Evolutionary conservation across 2,888 invertebrate genomes (phyloP).

Genomic region (Volucella bombylans): DNA sequence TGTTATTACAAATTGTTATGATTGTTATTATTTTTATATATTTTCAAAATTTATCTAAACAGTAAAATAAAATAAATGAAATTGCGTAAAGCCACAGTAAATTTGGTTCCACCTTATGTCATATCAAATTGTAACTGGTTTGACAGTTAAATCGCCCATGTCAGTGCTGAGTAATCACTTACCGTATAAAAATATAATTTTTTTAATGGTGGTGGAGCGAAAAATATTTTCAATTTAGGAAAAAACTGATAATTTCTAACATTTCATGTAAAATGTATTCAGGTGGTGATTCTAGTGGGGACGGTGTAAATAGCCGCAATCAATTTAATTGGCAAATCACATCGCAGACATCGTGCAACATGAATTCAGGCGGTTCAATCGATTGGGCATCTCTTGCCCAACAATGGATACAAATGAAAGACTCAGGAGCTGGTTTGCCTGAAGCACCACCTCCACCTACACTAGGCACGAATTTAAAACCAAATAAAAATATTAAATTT

Average conservation of each 20-base stretch:
- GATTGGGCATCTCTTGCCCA: constrained; percentile 98
- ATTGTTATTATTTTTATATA: too few species aligned
- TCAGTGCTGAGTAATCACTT: background rate
- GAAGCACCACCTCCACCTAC: constrained; percentile 85
- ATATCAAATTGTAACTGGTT: background rate
- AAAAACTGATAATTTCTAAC: background rate
- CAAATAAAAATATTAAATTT: constrained; percentile 78
- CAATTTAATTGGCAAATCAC: constrained; percentile 87
- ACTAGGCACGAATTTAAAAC: constrained; percentile 75
- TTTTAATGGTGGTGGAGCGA: constrained; percentile 52
- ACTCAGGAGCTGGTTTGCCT: constrained; percentile 84
- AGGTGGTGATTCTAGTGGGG: constrained; percentile 79
- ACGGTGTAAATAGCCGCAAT: constrained; percentile 82
- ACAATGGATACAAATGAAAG: constrained; percentile 98
- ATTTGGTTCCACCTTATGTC: background rate
- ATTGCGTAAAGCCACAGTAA: too few species aligned
- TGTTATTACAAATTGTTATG: too few species aligned
- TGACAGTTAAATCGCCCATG: constrained; percentile 48
- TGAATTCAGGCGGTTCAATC: constrained; percentile 86
- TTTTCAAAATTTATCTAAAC: too few species aligned
- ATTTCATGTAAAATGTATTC: constrained; percentile 77
- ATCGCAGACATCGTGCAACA: constrained; percentile 83
- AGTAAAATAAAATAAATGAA: too few species aligned
- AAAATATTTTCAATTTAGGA: constrained; percentile 24
- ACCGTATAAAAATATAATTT: constrained; percentile 9